Evolutionary conservation across 2,888 invertebrate species (phyloP).

Genomic region (Mesorhabditis sp.): DNA sequence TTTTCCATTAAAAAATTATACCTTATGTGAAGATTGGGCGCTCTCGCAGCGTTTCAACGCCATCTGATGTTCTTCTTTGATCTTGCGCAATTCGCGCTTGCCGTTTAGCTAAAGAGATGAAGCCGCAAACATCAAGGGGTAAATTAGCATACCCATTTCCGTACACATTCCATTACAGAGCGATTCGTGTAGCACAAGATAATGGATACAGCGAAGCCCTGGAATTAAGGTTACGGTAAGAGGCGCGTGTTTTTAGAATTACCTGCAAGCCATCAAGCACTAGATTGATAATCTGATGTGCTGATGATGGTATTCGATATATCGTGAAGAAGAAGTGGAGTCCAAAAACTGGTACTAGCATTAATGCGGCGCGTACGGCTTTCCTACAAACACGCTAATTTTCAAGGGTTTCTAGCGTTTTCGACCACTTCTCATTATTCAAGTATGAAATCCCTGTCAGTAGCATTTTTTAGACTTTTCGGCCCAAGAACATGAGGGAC

Average conservation of each 20-base stretch:
- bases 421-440: neutral
- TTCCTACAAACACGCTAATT: conserved; percentile 57
- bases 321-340: conserved; percentile 62
- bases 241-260: neutral
- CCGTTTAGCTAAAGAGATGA: neutral
- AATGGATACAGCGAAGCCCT: conserved; percentile 47
- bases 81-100: neutral
- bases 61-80: neutral
- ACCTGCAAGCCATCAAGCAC: conserved; percentile 62
- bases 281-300: conserved; percentile 60
- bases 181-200: conserved; percentile 52
- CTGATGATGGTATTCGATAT: conserved; percentile 59
- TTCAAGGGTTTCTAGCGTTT: neutral
- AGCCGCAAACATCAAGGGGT: neutral
- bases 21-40: neutral
- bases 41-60: neutral
- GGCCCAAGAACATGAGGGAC: too few species aligned
- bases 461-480: too few species aligned
- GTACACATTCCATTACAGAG: conserved; percentile 33
- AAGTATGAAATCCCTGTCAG: neutral
- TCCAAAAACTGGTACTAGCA: conserved; percentile 63
- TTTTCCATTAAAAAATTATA: neutral
- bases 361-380: conserved; percentile 62
- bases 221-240: neutral
- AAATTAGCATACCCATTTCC: conserved; percentile 16